phyloP scores from a whole-genome alignment of 2,113 vertebrate species.

The Mastomys coucha region DNA sequence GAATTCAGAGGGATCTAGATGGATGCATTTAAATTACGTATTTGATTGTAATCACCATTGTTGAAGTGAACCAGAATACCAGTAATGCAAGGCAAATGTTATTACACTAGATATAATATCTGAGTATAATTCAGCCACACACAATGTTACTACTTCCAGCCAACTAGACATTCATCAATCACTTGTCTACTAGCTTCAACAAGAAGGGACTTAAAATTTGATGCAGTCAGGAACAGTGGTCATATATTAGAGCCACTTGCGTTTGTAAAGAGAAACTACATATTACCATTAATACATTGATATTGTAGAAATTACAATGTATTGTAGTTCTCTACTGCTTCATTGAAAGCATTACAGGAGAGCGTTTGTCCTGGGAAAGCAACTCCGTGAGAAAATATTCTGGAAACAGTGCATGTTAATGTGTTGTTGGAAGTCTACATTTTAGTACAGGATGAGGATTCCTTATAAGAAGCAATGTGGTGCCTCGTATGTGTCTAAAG shows the following conservation, averaged over 20 bases:
- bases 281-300: slow-evolving; percentile 60
- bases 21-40: slow-evolving; percentile 25
- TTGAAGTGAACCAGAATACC: not conserved
- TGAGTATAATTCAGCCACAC: slow-evolving; percentile 29
- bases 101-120: not conserved
- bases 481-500: not conserved
- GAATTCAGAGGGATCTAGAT: not conserved
- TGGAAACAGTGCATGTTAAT: slow-evolving; percentile 30
- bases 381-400: slow-evolving; percentile 37
- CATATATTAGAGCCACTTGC: slow-evolving; percentile 45
- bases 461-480: not conserved
- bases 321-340: slow-evolving; percentile 42
- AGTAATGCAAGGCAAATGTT: slow-evolving; percentile 13
- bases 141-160: slow-evolving; percentile 17
- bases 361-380: not conserved
- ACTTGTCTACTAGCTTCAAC: not conserved
- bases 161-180: slow-evolving; percentile 34
- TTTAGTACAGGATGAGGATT: not conserved
- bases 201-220: slow-evolving; percentile 57
- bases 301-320: slow-evolving; percentile 22
- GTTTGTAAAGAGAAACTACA: slow-evolving; percentile 61
- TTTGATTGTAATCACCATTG: slow-evolving; percentile 25
- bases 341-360: not conserved
- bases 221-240: slow-evolving; percentile 39
- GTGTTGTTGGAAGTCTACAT: slow-evolving; percentile 9